These are phyloP conservation scores for Erythrocercus mccallii DNA, from an alignment of 2,113 vertebrate genomes.

Conservation along the genomic window DNA sequence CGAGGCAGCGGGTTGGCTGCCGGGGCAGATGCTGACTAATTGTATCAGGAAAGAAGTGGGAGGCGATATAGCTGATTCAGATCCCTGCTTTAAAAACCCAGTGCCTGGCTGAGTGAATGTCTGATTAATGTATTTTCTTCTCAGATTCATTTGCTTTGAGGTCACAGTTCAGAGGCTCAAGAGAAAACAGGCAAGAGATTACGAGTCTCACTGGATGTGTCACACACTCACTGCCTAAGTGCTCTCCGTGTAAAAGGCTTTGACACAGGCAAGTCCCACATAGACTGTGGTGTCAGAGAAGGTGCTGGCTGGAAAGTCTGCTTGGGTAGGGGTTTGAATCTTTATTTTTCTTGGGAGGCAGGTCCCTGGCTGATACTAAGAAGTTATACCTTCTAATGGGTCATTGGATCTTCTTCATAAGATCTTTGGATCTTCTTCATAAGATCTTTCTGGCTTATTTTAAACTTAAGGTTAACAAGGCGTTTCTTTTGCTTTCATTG, in stretches of 20 bases:
- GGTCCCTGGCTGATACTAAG: neutral
- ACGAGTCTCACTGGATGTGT: neutral
- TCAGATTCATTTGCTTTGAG: slow-evolving; percentile 46
- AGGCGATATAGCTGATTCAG: slow-evolving; percentile 12
- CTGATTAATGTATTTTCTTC: slow-evolving; percentile 46
- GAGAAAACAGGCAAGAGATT: neutral
- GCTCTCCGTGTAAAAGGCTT: neutral
- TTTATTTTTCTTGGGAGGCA: neutral
- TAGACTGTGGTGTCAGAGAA: rapidly evolving
- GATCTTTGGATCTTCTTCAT: too few relatives aligned
- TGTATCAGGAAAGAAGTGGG: slow-evolving; percentile 9
- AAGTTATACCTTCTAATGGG: neutral
- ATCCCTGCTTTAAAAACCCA: neutral
- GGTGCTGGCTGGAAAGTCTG: neutral
- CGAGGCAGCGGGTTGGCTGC: neutral
- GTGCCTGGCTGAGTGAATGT: neutral
- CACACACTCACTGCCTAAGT: neutral
- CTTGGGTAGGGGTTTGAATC: neutral
- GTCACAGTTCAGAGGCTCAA: slow-evolving; percentile 28
- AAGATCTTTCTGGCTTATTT: neutral
- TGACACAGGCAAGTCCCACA: neutral
- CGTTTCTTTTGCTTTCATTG: neutral
- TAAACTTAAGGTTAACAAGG: neutral
- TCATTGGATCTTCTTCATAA: neutral
- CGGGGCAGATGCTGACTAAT: slow-evolving; percentile 15